Base-by-base conservation (phyloP, 30 jellyfish, hydroid and myxozoan species). In the Rhopilema esculentum region DNA sequence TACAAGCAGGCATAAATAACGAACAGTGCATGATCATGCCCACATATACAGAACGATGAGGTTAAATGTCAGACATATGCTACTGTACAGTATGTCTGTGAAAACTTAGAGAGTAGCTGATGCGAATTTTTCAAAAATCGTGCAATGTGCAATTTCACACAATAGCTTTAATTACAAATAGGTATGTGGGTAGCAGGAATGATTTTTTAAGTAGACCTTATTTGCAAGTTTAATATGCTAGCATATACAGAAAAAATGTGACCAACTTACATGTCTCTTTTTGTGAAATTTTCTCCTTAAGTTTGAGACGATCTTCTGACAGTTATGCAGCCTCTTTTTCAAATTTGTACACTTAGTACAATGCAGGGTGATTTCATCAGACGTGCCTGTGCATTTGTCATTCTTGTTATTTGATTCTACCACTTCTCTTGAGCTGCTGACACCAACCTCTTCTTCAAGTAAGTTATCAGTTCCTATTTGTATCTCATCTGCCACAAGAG, bases 271-370 rank as follows among this genome's bases (percentile, higher is more conserved):
- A 65, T 65, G 1, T 57, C 4, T 57, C 69, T 57, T 57, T 57
- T 57, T 57, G 75, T 65, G 75, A 65, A 65, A 19, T 65, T 65
- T 65, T 65, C 75, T 65, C 75, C 75, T 65, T 40, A 65, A 65
- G 75, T 65, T 65, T 65, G 75, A 65, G 75, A 65, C 75, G 31
- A 65, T 65, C 75, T 65, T 65, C 75, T 65, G 27, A 65, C 75
- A 65, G 75, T 65, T 65, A 65, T 65, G 75, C 30, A 65, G 75
- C 75, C 30, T 65, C 75, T 65, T 65, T 19, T 65, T 65, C 75
- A 19, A 65, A 65, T 65, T 2, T 65, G 75, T 65, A 65, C 28
- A 65, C 75, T 65, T 65, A 65, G 75, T 19, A 65, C 75, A 65
- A 65, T 65, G 75, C 75, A 65, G 75, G 75, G 0, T 65, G 30